Evolutionary conservation across 2,888 invertebrate species (phyloP).

Genomic region (Andrena praecox): DNA sequence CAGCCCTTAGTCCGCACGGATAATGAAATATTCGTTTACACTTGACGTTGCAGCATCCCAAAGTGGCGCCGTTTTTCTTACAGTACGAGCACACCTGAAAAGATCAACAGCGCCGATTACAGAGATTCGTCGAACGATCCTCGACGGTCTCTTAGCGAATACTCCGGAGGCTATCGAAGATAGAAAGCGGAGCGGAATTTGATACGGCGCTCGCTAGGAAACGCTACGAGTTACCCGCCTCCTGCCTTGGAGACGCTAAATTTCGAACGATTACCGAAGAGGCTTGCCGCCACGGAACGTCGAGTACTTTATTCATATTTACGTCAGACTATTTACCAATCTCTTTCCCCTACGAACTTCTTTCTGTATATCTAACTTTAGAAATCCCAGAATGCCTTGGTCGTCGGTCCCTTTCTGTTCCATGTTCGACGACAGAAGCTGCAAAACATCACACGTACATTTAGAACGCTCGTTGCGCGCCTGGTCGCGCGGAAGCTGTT

Average conservation of each 20-base stretch:
- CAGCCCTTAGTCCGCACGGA: slow-evolving; percentile 89
- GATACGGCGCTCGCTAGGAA: too few species aligned
- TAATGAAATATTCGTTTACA: slow-evolving; percentile 91
- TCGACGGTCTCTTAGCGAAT: too few species aligned
- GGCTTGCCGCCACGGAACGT: too few species aligned
- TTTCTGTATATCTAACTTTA: slow-evolving; percentile 88
- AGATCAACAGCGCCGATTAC: slow-evolving; percentile 30
- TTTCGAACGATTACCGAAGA: too few species aligned
- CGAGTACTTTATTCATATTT: neutral
- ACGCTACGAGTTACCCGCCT: too few species aligned
- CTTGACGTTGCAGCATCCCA: slow-evolving; percentile 89
- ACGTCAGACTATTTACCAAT: slow-evolving; percentile 86
- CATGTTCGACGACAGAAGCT: slow-evolving; percentile 91
- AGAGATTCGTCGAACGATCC: neutral
- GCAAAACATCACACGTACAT: slow-evolving; percentile 49
- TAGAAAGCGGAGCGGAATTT: too few species aligned
- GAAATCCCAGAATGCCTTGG: slow-evolving; percentile 91
- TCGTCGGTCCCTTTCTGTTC: slow-evolving; percentile 89
- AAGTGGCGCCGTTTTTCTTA: slow-evolving; percentile 88
- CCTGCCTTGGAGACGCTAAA: too few species aligned
- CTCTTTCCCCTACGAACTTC: slow-evolving; percentile 88
- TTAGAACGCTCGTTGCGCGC: neutral
- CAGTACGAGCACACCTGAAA: slow-evolving; percentile 91
- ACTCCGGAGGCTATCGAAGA: too few species aligned
- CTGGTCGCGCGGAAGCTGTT: neutral